Evolutionary conservation across 2,113 vertebrate genomes (phyloP).

Genomic region (Xenus cinereus): DNA sequence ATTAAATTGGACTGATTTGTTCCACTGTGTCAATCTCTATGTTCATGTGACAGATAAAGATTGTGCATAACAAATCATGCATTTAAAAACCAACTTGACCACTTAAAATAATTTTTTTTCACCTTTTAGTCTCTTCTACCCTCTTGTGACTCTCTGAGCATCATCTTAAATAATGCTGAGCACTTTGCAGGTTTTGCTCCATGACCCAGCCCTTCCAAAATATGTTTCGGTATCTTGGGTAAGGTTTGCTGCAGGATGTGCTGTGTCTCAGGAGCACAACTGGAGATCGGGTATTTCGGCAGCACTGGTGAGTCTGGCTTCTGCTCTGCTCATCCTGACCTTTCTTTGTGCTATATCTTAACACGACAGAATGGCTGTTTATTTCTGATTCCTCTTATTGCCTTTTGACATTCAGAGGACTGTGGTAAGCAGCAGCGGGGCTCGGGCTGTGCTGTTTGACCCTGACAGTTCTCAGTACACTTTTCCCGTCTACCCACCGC

Average conservation of each 20-base stretch:
- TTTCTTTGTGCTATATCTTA: background rate
- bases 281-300: rapidly evolving
- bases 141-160: background rate
- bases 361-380: background rate
- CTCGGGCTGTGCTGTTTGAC: background rate
- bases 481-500: background rate
- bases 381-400: background rate
- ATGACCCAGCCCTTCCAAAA: background rate
- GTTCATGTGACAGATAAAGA: background rate
- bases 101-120: background rate
- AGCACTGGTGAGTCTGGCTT: background rate
- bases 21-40: background rate
- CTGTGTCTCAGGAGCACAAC: rapidly evolving
- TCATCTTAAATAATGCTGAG: background rate
- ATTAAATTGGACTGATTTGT: conserved; percentile 14
- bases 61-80: background rate
- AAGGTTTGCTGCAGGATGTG: background rate
- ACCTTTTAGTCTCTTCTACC: background rate
- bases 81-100: background rate
- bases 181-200: background rate
- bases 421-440: background rate
- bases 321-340: background rate
- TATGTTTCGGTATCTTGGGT: rapidly evolving
- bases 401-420: background rate
- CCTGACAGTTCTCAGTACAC: background rate